Evolutionary conservation across 1,140 invertebrate species (phyloP).

Genomic region (Formica selysi): DNA sequence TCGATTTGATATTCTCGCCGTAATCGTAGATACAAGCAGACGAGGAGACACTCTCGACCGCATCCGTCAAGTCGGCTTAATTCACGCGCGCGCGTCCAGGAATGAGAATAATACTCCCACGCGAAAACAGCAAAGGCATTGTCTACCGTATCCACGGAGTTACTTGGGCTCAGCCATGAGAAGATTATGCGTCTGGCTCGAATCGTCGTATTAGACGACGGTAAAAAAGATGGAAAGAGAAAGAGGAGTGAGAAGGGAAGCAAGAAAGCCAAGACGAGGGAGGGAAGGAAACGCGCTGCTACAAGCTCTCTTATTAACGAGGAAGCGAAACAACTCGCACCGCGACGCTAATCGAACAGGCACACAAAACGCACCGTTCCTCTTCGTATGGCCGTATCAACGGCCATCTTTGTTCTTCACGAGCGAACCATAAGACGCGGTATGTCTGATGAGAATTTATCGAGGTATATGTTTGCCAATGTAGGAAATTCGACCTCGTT

Average conservation of each 20-base stretch:
- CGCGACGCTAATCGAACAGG: constrained; percentile 83
- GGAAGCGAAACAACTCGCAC: constrained; percentile 87
- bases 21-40: too few species aligned
- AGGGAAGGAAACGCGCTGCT: constrained; percentile 49
- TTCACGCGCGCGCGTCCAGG: not conserved
- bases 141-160: constrained; percentile 56
- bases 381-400: constrained; percentile 67
- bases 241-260: not conserved
- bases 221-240: not conserved
- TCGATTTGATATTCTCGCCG: too few species aligned
- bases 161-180: constrained; percentile 64
- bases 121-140: constrained; percentile 68
- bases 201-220: constrained; percentile 61
- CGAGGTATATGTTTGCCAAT: constrained; percentile 59
- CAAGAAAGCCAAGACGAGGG: constrained; percentile 38
- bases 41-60: too few species aligned
- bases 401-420: constrained; percentile 81
- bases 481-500: constrained; percentile 52
- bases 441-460: constrained; percentile 72
- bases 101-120: constrained; percentile 62
- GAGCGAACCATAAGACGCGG: constrained; percentile 44
- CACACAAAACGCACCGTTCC: constrained; percentile 74
- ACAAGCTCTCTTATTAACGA: constrained; percentile 85
- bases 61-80: not conserved
- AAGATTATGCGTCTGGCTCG: constrained; percentile 68